Evolutionary conservation across 2,113 vertebrate genomes (phyloP).

Genomic region (Sclerurus mexicanus): DNA sequence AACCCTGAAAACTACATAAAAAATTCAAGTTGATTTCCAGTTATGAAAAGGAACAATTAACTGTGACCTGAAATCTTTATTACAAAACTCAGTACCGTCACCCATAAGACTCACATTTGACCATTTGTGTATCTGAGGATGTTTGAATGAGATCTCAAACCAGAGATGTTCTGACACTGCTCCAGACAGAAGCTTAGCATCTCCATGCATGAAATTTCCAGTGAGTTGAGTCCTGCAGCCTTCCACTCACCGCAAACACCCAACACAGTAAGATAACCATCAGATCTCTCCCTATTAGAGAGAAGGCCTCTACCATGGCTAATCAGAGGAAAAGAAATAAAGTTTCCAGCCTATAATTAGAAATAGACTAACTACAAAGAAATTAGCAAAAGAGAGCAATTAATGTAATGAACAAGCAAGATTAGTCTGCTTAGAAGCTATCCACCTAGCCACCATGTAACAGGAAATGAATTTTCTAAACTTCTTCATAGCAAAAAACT

Average conservation of each 20-base stretch:
- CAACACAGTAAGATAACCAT: not conserved
- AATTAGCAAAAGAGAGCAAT: not conserved
- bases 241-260: not conserved
- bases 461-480: not conserved
- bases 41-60: not conserved
- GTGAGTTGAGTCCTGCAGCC: not conserved
- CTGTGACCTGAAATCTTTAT: not conserved
- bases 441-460: not conserved
- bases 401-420: not conserved
- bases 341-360: not conserved
- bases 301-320: not conserved
- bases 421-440: not conserved
- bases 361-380: not conserved
- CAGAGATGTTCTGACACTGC: not conserved
- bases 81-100: not conserved
- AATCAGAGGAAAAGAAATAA: not conserved
- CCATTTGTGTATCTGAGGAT: not conserved
- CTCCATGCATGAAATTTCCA: not conserved
- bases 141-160: not conserved
- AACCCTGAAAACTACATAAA: not conserved
- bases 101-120: not conserved
- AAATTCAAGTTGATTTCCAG: not conserved
- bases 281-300: not conserved
- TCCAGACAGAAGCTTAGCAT: not conserved
- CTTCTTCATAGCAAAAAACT: not conserved